phyloP scores from a whole-genome alignment of 2,888 invertebrate genomes.

The Drosophila austrosaltans region DNA sequence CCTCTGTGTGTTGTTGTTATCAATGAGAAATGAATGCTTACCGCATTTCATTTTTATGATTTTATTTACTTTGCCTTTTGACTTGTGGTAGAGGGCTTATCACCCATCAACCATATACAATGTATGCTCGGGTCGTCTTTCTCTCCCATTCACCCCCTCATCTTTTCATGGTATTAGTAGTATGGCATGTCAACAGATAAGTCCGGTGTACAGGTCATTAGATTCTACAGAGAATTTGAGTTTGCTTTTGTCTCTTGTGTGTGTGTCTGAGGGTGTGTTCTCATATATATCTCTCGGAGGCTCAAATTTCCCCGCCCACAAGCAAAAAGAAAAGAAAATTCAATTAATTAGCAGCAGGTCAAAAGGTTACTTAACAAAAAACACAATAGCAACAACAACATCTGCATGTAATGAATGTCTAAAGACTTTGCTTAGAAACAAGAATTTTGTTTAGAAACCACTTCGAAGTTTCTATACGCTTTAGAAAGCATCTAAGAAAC shows the following conservation, averaged over 20 bases:
- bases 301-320: neutral
- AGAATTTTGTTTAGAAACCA: neutral
- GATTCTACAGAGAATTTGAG: neutral
- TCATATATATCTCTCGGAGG: neutral
- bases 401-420: neutral
- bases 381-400: neutral
- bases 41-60: conserved; percentile 10
- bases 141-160: neutral
- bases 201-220: neutral
- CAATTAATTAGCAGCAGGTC: conserved; percentile 7
- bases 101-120: neutral
- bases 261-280: neutral
- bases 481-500: neutral
- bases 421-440: neutral
- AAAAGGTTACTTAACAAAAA: conserved; percentile 7
- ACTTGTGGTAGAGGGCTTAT: neutral
- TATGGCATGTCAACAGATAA: neutral
- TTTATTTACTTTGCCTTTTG: conserved; percentile 11
- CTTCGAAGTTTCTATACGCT: neutral
- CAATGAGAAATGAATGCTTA: conserved; percentile 5
- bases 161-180: neutral
- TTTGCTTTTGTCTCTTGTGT: neutral
- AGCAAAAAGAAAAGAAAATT: neutral
- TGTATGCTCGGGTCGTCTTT: neutral
- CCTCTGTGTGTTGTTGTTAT: neutral